phyloP scores from a whole-genome alignment of 2,113 vertebrate genomes.

The pig (Sus scrofa) region DNA sequence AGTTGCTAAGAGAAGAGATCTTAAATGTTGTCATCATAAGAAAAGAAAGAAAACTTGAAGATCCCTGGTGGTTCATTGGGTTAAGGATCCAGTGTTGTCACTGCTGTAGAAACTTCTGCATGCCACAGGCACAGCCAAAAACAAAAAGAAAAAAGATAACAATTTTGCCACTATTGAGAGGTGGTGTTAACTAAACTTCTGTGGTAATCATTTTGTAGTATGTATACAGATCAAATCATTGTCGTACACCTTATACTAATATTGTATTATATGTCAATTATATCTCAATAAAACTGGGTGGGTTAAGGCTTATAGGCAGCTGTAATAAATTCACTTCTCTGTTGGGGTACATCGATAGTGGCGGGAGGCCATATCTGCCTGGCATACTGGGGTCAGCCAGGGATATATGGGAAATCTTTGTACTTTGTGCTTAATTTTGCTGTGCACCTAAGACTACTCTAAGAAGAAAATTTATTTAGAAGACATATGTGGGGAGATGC shows the following conservation, averaged over 20 bases:
- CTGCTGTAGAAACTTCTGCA: too few relatives aligned
- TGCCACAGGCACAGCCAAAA: too few relatives aligned
- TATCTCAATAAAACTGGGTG: not conserved
- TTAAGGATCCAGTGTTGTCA: too few relatives aligned
- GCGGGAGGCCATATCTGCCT: not conserved
- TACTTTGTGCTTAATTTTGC: not conserved
- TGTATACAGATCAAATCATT: not conserved
- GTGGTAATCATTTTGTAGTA: not conserved
- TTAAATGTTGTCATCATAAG: not conserved
- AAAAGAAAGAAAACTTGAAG: not conserved
- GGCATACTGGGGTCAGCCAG: not conserved
- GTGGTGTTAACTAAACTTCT: not conserved
- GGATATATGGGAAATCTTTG: not conserved
- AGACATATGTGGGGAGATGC: not conserved
- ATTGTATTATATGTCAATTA: not conserved
- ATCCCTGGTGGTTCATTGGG: too few relatives aligned
- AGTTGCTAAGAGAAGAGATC: not conserved
- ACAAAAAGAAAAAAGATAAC: too few relatives aligned
- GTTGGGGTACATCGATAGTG: not conserved
- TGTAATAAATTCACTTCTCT: not conserved
- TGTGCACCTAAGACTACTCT: not conserved
- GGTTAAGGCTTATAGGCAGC: not conserved
- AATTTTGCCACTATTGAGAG: too few relatives aligned
- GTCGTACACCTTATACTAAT: too few relatives aligned
- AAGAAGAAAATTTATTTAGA: not conserved